Conservation (phyloP, 2,888 invertebrate genomes). For the Nomada lathburiana region DNA sequence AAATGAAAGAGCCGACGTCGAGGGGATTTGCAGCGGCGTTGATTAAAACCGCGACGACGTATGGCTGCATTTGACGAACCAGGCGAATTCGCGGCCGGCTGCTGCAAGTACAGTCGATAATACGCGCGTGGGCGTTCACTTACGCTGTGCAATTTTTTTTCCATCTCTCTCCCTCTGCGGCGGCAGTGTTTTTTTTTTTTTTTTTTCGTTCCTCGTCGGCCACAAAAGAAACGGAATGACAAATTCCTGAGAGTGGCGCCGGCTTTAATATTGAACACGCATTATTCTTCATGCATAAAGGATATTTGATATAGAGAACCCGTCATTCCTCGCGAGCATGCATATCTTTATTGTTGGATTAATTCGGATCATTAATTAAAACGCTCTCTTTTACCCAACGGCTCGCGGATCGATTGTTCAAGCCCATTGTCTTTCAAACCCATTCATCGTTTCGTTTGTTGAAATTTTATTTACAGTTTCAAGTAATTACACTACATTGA, state of each 20-base stretch:
- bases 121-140: constrained; percentile 34
- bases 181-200: neutral
- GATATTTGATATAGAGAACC: constrained; percentile 54
- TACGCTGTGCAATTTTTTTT: constrained; percentile 55
- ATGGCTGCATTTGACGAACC: constrained; percentile 78
- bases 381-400: neutral
- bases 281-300: constrained; percentile 67
- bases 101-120: constrained; percentile 45
- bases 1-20: constrained; percentile 74
- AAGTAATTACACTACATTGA: neutral
- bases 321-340: constrained; percentile 13
- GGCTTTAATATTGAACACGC: constrained; percentile 60
- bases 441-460: too few relatives aligned
- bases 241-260: constrained; percentile 67
- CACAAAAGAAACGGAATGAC: constrained; percentile 71
- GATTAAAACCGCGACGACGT: constrained; percentile 82
- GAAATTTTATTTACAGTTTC: neutral
- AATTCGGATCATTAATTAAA: constrained; percentile 35
- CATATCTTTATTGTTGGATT: constrained; percentile 54
- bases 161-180: neutral
- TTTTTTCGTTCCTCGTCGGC: constrained; percentile 16
- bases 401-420: neutral
- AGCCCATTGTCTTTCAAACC: too few relatives aligned
- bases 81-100: constrained; percentile 62
- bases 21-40: constrained; percentile 82